A percentile compares a stretch with the other conserved stretches of the same genome.
phyloP scores from a whole-genome alignment of 2,113 vertebrate genomes.

The Larimichthys polyactis region DNA sequence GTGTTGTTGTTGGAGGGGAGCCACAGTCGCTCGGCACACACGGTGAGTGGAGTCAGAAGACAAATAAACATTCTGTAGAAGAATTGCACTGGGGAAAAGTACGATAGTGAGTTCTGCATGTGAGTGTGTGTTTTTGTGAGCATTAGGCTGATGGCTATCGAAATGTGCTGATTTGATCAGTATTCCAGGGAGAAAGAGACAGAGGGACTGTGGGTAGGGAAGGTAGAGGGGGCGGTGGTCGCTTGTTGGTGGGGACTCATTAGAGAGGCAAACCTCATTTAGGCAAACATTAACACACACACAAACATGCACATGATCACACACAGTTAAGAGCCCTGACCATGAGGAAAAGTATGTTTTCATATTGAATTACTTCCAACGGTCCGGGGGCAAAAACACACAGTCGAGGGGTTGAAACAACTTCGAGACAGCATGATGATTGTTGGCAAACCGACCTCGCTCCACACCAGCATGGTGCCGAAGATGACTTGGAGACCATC shows the following conservation, averaged over 20 bases:
- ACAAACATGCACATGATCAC: constrained; percentile 39
- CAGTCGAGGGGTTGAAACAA: constrained; percentile 55
- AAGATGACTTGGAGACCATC: constrained; percentile 87
- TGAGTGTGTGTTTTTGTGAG: constrained; percentile 40
- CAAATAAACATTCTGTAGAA: constrained; percentile 79
- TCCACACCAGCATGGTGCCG: constrained; percentile 86
- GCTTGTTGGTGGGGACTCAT: constrained; percentile 63
- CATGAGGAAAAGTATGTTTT: constrained; percentile 72
- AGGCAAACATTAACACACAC: constrained; percentile 62
- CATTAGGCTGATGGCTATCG: constrained; percentile 66
- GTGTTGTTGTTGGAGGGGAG: constrained; percentile 77
- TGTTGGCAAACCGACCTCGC: constrained; percentile 78
- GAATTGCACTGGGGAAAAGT: constrained; percentile 68
- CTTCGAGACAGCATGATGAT: constrained; percentile 39
- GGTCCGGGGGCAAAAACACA: constrained; percentile 52
- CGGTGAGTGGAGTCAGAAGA: constrained; percentile 79
- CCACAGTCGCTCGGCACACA: constrained; percentile 69
- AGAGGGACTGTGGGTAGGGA: constrained; percentile 53
- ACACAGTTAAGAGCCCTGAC: constrained; percentile 62
- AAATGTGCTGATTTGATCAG: constrained; percentile 71
- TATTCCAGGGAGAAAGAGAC: constrained; percentile 54
- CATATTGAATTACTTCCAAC: constrained; percentile 67
- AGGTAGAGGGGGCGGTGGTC: constrained; percentile 42
- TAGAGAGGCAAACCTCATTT: constrained; percentile 69
- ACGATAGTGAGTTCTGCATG: constrained; percentile 54